Conservation (phyloP, 2,888 invertebrate genomes). For the Ornithoptera alexandrae region DNA sequence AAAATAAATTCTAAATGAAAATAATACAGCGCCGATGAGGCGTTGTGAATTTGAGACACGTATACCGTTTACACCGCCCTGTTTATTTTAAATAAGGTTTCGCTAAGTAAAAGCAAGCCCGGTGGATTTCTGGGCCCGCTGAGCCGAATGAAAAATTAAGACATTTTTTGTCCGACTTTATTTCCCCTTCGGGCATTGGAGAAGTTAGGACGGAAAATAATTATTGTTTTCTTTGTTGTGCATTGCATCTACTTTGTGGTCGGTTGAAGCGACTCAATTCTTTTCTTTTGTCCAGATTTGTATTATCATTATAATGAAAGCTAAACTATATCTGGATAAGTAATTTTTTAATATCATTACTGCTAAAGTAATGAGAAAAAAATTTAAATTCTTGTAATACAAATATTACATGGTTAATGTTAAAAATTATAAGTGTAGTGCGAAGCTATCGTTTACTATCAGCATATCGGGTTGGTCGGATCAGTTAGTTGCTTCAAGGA, state of each 20-base stretch:
- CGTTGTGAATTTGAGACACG: slow-evolving; percentile 68
- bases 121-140: slow-evolving; percentile 52
- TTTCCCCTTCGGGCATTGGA: slow-evolving; percentile 41
- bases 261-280: not conserved
- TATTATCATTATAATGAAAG: not conserved
- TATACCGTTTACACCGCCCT: slow-evolving; percentile 68
- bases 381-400: no score
- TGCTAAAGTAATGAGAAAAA: no score
- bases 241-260: not conserved
- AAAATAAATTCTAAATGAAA: slow-evolving; percentile 43
- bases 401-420: no score
- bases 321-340: not conserved
- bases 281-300: not conserved
- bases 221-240: slow-evolving; percentile 19
- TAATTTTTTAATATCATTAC: no score
- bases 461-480: not conserved
- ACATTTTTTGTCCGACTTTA: slow-evolving; percentile 53
- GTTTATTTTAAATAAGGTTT: slow-evolving; percentile 78
- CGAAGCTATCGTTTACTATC: no score
- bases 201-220: slow-evolving; percentile 31
- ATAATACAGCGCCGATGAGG: slow-evolving; percentile 60
- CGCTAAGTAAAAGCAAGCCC: slow-evolving; percentile 73
- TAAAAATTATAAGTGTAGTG: no score
- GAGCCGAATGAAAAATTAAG: slow-evolving; percentile 72
- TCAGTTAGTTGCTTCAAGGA: not conserved